Base-by-base conservation (phyloP, 2,888 invertebrate genomes). In the Protonemura montana region DNA sequence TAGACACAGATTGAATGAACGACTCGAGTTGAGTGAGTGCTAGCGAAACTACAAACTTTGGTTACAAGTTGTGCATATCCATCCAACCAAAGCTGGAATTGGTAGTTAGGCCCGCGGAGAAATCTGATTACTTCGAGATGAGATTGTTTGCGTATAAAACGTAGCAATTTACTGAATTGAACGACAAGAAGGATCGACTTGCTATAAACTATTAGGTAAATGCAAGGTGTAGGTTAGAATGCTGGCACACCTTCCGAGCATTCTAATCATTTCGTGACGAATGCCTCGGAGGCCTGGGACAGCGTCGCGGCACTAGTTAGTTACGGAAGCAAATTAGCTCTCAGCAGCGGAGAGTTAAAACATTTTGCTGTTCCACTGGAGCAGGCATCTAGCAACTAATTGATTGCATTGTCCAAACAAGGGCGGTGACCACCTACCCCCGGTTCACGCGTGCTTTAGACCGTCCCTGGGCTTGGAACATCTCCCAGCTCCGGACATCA, bases 161-260 rank as follows among this genome's bases (percentile, higher is more conserved):
- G 84, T 76, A 84, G 84, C 84, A 84, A 84, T 84, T 84, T 30
- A 27, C 27, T 76, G 84, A 84, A 84, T 84, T 84, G 84, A 84
- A 59, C 84, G 29, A 28, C 28, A 76, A 84, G 29, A 26, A 76
- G 76, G 84, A 59, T 84, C 26, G 84, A 84, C n/a, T 84, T 28
- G 76, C 76, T 84, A 28, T 30, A n/a, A 81, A 84, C 84, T 84
- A 28, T 27, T 76, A 84, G 26, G 25, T 76, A 27, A 16, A 28
- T 76, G n/a, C 30, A n/a, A 80, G 35, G 35, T 59, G 59, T 59
- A 59, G 59, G 59, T 59, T 35, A 35, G 59, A 21, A 59, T 59
- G 59, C 30, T 13, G 21, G 13, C 30, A n/a, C 29, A 81, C 81
- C 81, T 80, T 81, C 81, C 81, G 27, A 27, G 30, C 59, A 84